Evolutionary conservation across 2,797 vertebrate genomes (phyloP).

Genomic region (Pyrocephalus nanus): DNA sequence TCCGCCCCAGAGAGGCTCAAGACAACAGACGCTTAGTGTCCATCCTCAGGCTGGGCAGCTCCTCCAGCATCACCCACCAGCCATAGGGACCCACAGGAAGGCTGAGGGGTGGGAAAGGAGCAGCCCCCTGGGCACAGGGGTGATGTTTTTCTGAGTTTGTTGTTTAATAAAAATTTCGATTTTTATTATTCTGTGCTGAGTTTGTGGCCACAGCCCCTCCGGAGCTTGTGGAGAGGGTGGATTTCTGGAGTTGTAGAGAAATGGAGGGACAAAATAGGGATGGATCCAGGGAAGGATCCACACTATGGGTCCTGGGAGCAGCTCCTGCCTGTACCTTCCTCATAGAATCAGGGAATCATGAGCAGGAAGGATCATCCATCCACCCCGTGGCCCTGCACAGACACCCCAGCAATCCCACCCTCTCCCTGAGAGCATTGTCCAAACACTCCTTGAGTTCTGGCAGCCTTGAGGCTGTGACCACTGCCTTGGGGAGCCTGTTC

Average conservation of each 20-base stretch:
- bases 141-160: background rate
- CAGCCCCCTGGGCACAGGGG: background rate
- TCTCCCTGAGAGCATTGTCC: background rate
- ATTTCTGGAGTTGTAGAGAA: background rate
- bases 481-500: background rate
- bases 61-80: background rate
- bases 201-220: background rate
- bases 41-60: background rate
- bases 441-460: background rate
- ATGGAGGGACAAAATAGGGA: background rate
- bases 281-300: background rate
- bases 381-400: background rate
- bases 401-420: background rate
- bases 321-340: background rate
- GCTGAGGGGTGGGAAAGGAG: background rate
- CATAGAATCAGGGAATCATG: background rate
- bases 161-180: conserved; percentile 11
- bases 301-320: background rate
- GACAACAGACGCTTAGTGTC: conserved; percentile 27
- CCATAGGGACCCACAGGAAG: background rate
- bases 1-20: conserved; percentile 37
- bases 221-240: background rate
- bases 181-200: background rate
- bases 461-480: background rate
- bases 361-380: background rate